A percentile compares a stretch with the other conserved stretches of the same genome.
phyloP scores from a whole-genome alignment of 2,797 vertebrate species.

The Tokudaia tokunoshimensis region DNA sequence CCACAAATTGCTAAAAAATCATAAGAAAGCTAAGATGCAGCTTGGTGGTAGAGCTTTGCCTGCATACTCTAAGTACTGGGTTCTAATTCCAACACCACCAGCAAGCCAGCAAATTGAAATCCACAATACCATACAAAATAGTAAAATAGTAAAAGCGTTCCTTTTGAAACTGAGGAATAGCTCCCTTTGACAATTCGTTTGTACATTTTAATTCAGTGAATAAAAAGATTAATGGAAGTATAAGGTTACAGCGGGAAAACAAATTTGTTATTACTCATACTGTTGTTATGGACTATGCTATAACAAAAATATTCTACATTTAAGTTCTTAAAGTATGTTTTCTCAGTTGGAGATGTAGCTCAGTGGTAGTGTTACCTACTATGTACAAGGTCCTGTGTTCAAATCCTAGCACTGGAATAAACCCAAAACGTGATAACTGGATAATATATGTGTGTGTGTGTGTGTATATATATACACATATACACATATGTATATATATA shows the following conservation, averaged over 20 bases:
- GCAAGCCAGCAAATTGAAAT: background rate
- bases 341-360: background rate
- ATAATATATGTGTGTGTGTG: background rate
- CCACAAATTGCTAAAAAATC: background rate
- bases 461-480: too few species aligned
- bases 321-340: background rate
- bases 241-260: background rate
- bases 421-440: background rate
- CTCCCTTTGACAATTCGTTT: background rate
- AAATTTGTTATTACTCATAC: background rate
- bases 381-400: background rate
- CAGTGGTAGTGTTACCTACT: background rate
- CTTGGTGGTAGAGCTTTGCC: background rate
- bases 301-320: background rate
- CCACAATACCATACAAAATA: background rate
- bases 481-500: too few species aligned
- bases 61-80: background rate
- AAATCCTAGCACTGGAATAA: background rate
- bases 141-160: constrained; percentile 14
- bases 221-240: constrained; percentile 17
- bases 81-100: background rate
- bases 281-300: background rate
- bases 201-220: background rate
- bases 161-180: background rate
- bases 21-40: background rate